Base-by-base conservation (phyloP, 1,140 invertebrate species). In the Dryas iulia region DNA sequence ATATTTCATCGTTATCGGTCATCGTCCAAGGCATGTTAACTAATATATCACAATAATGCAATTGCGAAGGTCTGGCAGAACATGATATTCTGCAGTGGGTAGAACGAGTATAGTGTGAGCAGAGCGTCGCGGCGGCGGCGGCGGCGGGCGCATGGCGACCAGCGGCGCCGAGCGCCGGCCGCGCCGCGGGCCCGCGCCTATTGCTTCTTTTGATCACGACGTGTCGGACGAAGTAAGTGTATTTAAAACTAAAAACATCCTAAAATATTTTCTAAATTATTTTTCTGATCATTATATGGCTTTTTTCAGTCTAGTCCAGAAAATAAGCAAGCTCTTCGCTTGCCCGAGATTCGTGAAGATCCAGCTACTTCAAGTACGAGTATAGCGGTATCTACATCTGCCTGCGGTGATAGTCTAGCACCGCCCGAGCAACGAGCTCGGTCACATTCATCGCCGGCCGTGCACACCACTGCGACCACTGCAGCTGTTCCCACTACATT, bases 191-290 rank as follows among this genome's bases (percentile, higher is more conserved):
- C 96, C 96, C 85, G 97, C 97, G 82, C 97, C 97, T 82, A 96
- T 98, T 89, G 97, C 97, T 84, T 98, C 97, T 71, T 97, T 98
- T 90, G 96, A 97, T 93, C 88, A 90, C 83, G 96, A 97, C 92
- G 93, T 96, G 79, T 96, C 96, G 76, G 96, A 97, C 91, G 96
- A 97, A 92, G 94, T 95, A 91, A 94, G 93, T 28, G 3, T 54
- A n/a, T n/a, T 54, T 54, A 25, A 24, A 26, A 56, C 25, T 7
- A 25, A 8, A 12, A 26, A 23, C 0, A 53, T n/a, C 18, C 5
- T 24, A 24, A 53, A 53, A 11, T 21, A 21, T 2, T 53, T 23
- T 10, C 4, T 18, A 53, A 53, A 0, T 21, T 11, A 12, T 53
- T 24, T 10, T 6, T n/a, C 3, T 39, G 11, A n/a, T 35, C 58